Percentiles rank a stretch among this genome's conserved stretches.
These are phyloP conservation scores for Eupithecia centaureata DNA, from an alignment of 2,888 invertebrate genomes.

Conservation along the genomic window DNA sequence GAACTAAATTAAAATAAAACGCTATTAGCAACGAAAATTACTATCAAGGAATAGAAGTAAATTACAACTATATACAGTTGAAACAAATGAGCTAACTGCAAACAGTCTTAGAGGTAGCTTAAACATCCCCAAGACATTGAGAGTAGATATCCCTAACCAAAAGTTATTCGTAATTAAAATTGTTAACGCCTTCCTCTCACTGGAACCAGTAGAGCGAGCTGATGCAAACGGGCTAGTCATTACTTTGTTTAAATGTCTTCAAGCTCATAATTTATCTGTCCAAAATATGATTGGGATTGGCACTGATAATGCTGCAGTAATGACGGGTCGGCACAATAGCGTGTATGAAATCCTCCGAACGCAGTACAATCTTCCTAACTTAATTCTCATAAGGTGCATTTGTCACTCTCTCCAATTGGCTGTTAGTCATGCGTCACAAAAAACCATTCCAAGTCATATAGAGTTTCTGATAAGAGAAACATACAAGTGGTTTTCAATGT, in stretches of 20 bases:
- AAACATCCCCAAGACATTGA: too few relatives aligned
- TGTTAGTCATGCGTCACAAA: constrained; percentile 49
- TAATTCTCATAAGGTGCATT: constrained; percentile 41
- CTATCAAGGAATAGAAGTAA: too few relatives aligned
- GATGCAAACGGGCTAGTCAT: constrained; percentile 20
- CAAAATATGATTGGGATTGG: constrained; percentile 48
- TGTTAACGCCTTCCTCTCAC: constrained; percentile 20
- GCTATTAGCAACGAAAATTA: too few relatives aligned
- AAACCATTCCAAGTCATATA: constrained; percentile 33
- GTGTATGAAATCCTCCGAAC: constrained; percentile 46
- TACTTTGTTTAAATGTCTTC: constrained; percentile 8
- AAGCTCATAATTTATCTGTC: constrained; percentile 26
- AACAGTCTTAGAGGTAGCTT: too few relatives aligned
- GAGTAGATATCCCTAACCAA: too few relatives aligned
- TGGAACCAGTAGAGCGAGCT: constrained; percentile 21
- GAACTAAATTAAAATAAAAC: too few relatives aligned
- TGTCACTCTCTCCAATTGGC: constrained; percentile 41
- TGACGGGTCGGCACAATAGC: constrained; percentile 51
- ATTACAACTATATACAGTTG: too few relatives aligned
- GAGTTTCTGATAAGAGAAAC: constrained; percentile 47
- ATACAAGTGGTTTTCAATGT: constrained; percentile 52
- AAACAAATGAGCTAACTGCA: too few relatives aligned
- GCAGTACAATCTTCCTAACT: constrained; percentile 36
- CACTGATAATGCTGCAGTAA: constrained; percentile 54
- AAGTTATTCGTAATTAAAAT: too few relatives aligned